Percentiles rank a stretch among this genome's conserved stretches.
phyloP scores from a whole-genome alignment of 2,888 invertebrate genomes.

The Stenodema calcarata region DNA sequence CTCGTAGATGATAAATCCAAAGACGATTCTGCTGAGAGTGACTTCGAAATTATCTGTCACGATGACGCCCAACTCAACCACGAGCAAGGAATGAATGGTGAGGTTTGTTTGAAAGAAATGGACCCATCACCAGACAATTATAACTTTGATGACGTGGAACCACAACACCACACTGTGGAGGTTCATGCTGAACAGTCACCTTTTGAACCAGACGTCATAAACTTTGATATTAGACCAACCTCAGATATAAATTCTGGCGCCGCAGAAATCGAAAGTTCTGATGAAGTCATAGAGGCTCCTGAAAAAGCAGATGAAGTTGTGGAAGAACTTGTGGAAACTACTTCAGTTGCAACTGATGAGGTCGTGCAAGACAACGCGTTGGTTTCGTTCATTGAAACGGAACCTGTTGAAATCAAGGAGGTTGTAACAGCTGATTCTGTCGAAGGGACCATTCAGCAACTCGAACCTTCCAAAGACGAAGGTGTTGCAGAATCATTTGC shows the following conservation, averaged over 20 bases:
- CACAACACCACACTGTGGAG: background rate
- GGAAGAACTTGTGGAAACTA: background rate
- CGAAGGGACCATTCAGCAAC: background rate
- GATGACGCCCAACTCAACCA: background rate
- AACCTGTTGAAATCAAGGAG: background rate
- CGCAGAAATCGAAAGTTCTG: background rate
- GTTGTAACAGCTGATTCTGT: background rate
- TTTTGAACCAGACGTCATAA: background rate
- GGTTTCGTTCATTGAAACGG: background rate
- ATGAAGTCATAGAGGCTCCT: background rate
- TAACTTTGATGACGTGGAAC: background rate
- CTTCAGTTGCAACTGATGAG: background rate
- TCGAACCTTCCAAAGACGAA: background rate
- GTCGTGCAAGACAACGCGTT: background rate
- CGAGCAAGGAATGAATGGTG: constrained; percentile 14
- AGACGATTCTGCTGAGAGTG: constrained; percentile 46
- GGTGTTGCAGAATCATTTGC: background rate
- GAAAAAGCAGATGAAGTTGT: background rate
- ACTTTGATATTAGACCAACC: background rate
- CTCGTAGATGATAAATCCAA: background rate
- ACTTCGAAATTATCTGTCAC: constrained; percentile 31
- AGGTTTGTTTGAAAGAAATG: background rate
- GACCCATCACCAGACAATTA: background rate
- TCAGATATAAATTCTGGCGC: background rate
- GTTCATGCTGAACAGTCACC: background rate